Conservation (phyloP, 1,140 invertebrate genomes). For the Sitophilus oryzae region DNA sequence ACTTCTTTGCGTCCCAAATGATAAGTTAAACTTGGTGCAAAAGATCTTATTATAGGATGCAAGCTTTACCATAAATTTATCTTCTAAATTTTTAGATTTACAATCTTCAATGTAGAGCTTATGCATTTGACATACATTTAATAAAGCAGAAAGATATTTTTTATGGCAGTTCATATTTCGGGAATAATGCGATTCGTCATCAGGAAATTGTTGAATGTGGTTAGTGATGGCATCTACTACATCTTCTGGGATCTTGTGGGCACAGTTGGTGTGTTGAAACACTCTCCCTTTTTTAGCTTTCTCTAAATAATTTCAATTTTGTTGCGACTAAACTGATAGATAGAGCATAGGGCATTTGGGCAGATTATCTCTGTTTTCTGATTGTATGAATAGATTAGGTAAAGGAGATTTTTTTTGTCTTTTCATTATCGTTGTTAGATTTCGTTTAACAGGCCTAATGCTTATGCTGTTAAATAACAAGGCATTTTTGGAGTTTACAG, state of each 20-base stretch:
- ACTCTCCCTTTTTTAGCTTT: background rate
- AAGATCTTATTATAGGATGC: too few relatives aligned
- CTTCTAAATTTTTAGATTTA: slow-evolving; percentile 12
- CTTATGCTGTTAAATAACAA: too few relatives aligned
- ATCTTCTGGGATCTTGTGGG: slow-evolving; percentile 8
- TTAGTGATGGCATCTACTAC: slow-evolving; percentile 5
- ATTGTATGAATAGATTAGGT: too few relatives aligned
- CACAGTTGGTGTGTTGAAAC: slow-evolving; percentile 4
- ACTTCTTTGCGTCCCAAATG: slow-evolving; percentile 29
- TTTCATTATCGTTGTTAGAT: too few relatives aligned
- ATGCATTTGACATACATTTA: slow-evolving; percentile 17
- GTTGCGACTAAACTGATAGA: background rate
- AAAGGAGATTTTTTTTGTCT: too few relatives aligned
- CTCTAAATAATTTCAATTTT: background rate
- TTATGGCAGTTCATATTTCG: slow-evolving; percentile 7
- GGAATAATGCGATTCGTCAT: slow-evolving; percentile 18
- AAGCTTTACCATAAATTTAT: slow-evolving; percentile 9
- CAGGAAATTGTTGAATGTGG: slow-evolving; percentile 11
- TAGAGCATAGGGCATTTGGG: too few relatives aligned
- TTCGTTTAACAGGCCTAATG: too few relatives aligned
- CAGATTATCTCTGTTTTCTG: too few relatives aligned
- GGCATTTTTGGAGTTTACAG: too few relatives aligned
- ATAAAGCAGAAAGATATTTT: slow-evolving; percentile 11
- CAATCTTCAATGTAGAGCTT: slow-evolving; percentile 17
- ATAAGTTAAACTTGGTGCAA: slow-evolving; percentile 30